phyloP scores from a whole-genome alignment of 1,140 invertebrate species.

The Neodiprion pinetum region DNA sequence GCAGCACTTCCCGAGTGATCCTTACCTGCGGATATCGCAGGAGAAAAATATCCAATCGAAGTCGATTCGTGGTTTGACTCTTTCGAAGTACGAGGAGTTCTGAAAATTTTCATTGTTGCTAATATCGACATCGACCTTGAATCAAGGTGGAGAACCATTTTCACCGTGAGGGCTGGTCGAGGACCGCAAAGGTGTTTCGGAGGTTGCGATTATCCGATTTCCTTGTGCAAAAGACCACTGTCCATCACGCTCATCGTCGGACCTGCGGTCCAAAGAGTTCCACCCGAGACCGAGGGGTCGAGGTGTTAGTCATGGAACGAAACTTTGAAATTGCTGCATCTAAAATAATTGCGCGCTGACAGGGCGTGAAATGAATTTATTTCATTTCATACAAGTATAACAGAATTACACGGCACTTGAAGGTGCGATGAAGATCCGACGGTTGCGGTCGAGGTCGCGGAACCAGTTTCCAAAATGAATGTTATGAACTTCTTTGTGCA shows the following conservation, averaged over 20 bases:
- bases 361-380: slow-evolving; percentile 65
- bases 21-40: slow-evolving; percentile 13
- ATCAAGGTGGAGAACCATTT: too few relatives aligned
- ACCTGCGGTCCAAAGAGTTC: slow-evolving; percentile 38
- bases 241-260: not conserved
- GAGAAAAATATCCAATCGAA: too few relatives aligned
- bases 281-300: slow-evolving; percentile 40
- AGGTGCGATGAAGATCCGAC: slow-evolving; percentile 54
- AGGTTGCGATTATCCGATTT: slow-evolving; percentile 9
- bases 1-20: not conserved
- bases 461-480: slow-evolving; percentile 5
- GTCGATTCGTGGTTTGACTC: too few relatives aligned
- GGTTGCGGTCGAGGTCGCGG: slow-evolving; percentile 31
- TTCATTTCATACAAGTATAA: slow-evolving; percentile 62
- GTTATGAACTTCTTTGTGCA: not conserved
- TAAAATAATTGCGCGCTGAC: slow-evolving; percentile 63
- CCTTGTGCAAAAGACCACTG: slow-evolving; percentile 3
- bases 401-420: slow-evolving; percentile 62
- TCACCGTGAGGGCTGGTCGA: not conserved
- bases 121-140: too few relatives aligned
- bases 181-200: not conserved
- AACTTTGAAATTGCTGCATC: slow-evolving; percentile 57
- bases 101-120: too few relatives aligned
- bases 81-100: too few relatives aligned
- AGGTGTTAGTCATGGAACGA: slow-evolving; percentile 55